A percentile compares a stretch with the other conserved stretches of the same genome.
phyloP scores from a whole-genome alignment of 1,140 invertebrate species.

The Temnothorax curvispinosus region DNA sequence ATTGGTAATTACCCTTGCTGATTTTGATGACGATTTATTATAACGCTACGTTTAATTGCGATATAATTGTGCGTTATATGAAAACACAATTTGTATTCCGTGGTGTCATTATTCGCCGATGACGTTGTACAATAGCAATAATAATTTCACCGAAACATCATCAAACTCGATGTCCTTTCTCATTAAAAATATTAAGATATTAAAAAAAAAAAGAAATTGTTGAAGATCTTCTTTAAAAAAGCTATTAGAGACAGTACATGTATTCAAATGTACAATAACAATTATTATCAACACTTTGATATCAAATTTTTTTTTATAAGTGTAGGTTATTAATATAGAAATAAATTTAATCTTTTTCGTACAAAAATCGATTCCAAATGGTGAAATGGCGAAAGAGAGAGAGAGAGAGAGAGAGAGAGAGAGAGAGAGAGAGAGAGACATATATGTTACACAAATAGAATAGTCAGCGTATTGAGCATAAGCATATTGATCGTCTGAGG shows the following conservation, averaged over 20 bases:
- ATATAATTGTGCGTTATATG: constrained; percentile 58
- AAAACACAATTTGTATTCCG: constrained; percentile 60
- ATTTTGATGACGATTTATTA: constrained; percentile 59
- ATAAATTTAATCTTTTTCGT: background rate
- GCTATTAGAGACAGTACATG: background rate
- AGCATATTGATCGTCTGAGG: constrained; percentile 41
- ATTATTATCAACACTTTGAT: background rate
- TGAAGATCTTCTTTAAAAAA: background rate
- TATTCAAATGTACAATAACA: background rate
- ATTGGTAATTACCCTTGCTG: constrained; percentile 55
- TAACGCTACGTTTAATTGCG: constrained; percentile 49
- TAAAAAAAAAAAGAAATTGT: background rate
- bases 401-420: background rate
- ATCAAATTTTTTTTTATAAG: background rate
- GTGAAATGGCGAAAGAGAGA: background rate
- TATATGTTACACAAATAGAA: background rate
- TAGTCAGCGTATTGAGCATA: background rate
- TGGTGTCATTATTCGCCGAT: constrained; percentile 52
- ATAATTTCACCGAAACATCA: constrained; percentile 49
- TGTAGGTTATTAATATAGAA: background rate
- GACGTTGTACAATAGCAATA: constrained; percentile 31
- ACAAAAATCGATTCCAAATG: background rate
- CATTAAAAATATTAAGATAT: background rate
- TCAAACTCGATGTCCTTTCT: constrained; percentile 31
- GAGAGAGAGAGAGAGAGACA: background rate